A percentile compares a stretch with the other conserved stretches of the same genome.
Evolutionary conservation across 2,888 invertebrate genomes (phyloP).

Genomic region (Pseudanteris insignis): DNA sequence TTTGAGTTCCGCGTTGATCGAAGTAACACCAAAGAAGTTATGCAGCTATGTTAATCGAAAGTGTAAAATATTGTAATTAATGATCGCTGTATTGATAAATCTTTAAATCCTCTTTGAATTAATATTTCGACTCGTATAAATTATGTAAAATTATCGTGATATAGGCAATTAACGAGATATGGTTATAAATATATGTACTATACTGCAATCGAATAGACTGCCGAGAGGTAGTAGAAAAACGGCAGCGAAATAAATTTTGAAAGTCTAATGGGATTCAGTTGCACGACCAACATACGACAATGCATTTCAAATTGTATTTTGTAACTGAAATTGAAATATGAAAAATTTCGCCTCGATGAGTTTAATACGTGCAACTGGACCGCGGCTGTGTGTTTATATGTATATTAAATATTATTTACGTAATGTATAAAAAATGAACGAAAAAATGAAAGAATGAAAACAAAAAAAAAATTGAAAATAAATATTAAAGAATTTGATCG

Average conservation of each 20-base stretch:
- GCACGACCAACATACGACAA: slow-evolving; percentile 29
- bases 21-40: slow-evolving; percentile 36
- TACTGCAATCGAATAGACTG: slow-evolving; percentile 53
- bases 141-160: slow-evolving; percentile 46
- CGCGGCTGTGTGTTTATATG: slow-evolving; percentile 45
- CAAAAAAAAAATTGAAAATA: slow-evolving; percentile 15
- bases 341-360: slow-evolving; percentile 9
- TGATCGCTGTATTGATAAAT: slow-evolving; percentile 54
- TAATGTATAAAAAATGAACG: slow-evolving; percentile 42
- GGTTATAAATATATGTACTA: slow-evolving; percentile 57
- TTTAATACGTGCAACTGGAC: slow-evolving; percentile 32
- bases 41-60: slow-evolving; percentile 36
- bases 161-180: slow-evolving; percentile 42
- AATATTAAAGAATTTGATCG: slow-evolving; percentile 30
- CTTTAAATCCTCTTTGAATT: slow-evolving; percentile 43
- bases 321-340: slow-evolving; percentile 11
- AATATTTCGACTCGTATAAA: slow-evolving; percentile 41
- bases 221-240: slow-evolving; percentile 1
- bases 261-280: slow-evolving; percentile 40
- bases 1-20: slow-evolving; percentile 6
- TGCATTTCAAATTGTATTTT: slow-evolving; percentile 19
- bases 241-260: slow-evolving; percentile 26
- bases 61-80: slow-evolving; percentile 66
- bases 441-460: slow-evolving; percentile 3
- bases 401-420: slow-evolving; percentile 43